Percentiles rank a stretch among this genome's conserved stretches.
Evolutionary conservation across 2,888 invertebrate species (phyloP).

Genomic region (Leptinotarsa tumamoca): DNA sequence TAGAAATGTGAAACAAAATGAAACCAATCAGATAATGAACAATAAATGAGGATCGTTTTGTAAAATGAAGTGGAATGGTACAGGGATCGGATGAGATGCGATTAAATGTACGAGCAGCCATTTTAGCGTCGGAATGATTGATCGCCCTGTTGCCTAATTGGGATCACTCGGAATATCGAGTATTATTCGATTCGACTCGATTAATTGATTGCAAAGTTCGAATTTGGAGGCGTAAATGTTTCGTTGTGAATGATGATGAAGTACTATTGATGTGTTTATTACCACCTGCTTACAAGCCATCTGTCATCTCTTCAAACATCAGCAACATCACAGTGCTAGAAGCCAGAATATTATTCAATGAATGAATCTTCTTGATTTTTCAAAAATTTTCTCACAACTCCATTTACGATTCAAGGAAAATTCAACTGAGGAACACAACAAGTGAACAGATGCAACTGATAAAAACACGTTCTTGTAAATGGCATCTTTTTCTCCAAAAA

Average conservation of each 20-base stretch:
- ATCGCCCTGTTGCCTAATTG: constrained; percentile 49
- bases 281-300: not conserved
- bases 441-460: no score
- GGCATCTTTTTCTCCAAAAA: no score
- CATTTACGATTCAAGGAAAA: no score
- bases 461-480: no score
- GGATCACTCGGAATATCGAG: constrained; percentile 35
- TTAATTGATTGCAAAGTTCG: constrained; percentile 32
- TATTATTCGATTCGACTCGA: not conserved
- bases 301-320: not conserved
- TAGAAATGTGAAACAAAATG: constrained; percentile 47
- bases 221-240: constrained; percentile 33
- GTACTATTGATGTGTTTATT: constrained; percentile 15
- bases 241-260: constrained; percentile 32
- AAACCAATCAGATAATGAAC: constrained; percentile 53
- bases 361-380: not conserved
- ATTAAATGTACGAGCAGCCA: constrained; percentile 47
- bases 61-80: constrained; percentile 34
- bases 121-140: constrained; percentile 57
- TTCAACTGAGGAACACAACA: no score
- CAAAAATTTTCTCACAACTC: no score
- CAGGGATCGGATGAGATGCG: constrained; percentile 30
- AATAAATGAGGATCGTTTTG: constrained; percentile 46
- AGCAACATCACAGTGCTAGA: no score
- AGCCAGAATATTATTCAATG: no score